Percentiles rank a stretch among this genome's conserved stretches.
phyloP scores from a whole-genome alignment of 2,113 vertebrate species.

The Sander lucioperca region DNA sequence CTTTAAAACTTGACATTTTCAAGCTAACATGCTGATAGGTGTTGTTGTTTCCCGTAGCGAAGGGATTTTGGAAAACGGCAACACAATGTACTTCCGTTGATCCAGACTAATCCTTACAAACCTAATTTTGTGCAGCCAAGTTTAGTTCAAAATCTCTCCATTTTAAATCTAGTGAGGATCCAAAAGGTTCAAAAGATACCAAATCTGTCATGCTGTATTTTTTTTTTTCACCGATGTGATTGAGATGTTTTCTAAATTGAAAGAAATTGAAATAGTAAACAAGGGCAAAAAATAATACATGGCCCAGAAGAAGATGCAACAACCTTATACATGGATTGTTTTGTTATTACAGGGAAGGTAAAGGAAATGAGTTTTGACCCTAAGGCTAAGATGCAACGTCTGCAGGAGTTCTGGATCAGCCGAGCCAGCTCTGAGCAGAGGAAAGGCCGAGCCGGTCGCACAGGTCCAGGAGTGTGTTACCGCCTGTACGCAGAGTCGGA shows the following conservation, averaged over 20 bases:
- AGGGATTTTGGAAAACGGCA: too few species aligned
- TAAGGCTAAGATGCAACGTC: constrained; percentile 91
- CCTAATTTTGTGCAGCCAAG: neutral
- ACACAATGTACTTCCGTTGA: too few species aligned
- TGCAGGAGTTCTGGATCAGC: constrained; percentile 98
- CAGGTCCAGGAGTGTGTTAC: constrained; percentile 92
- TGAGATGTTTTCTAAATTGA: neutral
- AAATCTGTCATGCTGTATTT: neutral
- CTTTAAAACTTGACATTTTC: too few species aligned
- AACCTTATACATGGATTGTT: neutral
- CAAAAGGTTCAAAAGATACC: neutral
- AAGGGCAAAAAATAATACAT: neutral
- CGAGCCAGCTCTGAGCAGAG: constrained; percentile 94
- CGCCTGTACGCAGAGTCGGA: constrained; percentile 92
- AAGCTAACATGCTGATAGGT: too few species aligned
- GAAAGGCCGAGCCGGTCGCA: constrained; percentile 92
- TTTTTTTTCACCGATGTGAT: too few species aligned
- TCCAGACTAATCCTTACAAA: neutral
- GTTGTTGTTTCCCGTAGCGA: too few species aligned
- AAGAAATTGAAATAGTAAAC: neutral
- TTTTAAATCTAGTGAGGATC: neutral
- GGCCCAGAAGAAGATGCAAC: neutral
- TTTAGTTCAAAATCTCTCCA: neutral
- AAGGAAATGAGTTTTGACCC: constrained; percentile 97
- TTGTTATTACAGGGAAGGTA: constrained; percentile 88